Conservation (phyloP, 2,888 invertebrate genomes). For the Muscina levida region DNA sequence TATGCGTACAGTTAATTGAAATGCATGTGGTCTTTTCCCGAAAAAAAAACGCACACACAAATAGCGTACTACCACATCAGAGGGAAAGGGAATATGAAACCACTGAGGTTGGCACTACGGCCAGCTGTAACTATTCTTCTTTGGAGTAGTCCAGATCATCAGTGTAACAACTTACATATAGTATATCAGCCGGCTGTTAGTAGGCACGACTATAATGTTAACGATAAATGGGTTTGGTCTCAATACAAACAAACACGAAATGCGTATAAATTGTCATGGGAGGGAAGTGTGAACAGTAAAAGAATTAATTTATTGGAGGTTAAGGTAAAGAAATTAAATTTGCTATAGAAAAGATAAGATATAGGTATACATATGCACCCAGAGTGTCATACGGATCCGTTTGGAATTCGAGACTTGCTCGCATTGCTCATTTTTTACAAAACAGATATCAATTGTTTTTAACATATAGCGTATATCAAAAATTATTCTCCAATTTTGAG, state of each 20-base stretch:
- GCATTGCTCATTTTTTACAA: too few species aligned
- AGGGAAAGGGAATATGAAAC: slow-evolving; percentile 14
- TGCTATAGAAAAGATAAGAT: too few species aligned
- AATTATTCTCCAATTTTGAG: too few species aligned
- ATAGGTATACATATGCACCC: too few species aligned
- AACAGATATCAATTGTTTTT: too few species aligned
- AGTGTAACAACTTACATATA: slow-evolving; percentile 31
- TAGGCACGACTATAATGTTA: slow-evolving; percentile 34
- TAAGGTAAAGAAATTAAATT: too few species aligned
- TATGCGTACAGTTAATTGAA: slow-evolving; percentile 69
- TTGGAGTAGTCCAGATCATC: slow-evolving; percentile 16
- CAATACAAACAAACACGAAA: slow-evolving; percentile 6
- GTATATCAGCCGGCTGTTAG: too few species aligned
- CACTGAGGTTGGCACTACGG: slow-evolving; percentile 27
- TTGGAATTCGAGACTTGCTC: too few species aligned
- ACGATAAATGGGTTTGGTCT: slow-evolving; percentile 53
- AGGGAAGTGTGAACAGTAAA: not conserved
- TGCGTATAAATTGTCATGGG: not conserved
- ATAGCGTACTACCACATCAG: not conserved
- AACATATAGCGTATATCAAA: too few species aligned
- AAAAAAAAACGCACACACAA: slow-evolving; percentile 1
- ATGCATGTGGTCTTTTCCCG: slow-evolving; percentile 63
- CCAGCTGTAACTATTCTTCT: slow-evolving; percentile 8
- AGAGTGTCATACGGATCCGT: too few species aligned
- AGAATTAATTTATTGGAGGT: too few species aligned